phyloP scores from a whole-genome alignment of 1,140 invertebrate species.

The Rhyzopertha dominica region DNA sequence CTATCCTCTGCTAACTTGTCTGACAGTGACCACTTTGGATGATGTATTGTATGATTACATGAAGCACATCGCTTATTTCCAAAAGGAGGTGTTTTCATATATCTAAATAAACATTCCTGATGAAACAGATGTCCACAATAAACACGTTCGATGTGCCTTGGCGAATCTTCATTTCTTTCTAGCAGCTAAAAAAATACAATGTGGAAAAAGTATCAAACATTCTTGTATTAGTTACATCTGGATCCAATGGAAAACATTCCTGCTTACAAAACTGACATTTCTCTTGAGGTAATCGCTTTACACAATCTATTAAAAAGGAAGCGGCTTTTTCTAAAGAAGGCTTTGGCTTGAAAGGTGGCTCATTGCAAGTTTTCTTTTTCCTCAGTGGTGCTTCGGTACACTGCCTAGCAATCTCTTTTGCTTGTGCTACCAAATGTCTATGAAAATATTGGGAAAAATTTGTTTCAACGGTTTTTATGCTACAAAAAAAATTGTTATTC shows the following conservation, averaged over 20 bases:
- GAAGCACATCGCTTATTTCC: slow-evolving; percentile 53
- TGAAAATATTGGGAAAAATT: slow-evolving; percentile 63
- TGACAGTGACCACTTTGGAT: slow-evolving; percentile 70
- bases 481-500: slow-evolving; percentile 36
- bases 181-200: slow-evolving; percentile 42
- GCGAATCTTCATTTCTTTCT: slow-evolving; percentile 54
- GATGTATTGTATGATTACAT: slow-evolving; percentile 63
- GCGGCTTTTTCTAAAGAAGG: slow-evolving; percentile 58
- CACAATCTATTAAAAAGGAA: slow-evolving; percentile 58
- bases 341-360: slow-evolving; percentile 54
- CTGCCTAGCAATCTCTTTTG: slow-evolving; percentile 61
- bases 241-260: slow-evolving; percentile 56
- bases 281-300: slow-evolving; percentile 58
- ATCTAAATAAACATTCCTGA: slow-evolving; percentile 63
- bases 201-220: slow-evolving; percentile 14
- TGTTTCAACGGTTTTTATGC: slow-evolving; percentile 54
- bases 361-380: slow-evolving; percentile 46
- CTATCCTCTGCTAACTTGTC: slow-evolving; percentile 67
- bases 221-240: slow-evolving; percentile 43
- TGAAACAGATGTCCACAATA: slow-evolving; percentile 76
- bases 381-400: slow-evolving; percentile 67
- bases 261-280: slow-evolving; percentile 60
- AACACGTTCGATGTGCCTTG: slow-evolving; percentile 62
- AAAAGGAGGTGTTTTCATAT: slow-evolving; percentile 73
- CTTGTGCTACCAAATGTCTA: slow-evolving; percentile 60